Conservation (phyloP, 1,140 invertebrate genomes). For the Maconellicoccus hirsutus region DNA sequence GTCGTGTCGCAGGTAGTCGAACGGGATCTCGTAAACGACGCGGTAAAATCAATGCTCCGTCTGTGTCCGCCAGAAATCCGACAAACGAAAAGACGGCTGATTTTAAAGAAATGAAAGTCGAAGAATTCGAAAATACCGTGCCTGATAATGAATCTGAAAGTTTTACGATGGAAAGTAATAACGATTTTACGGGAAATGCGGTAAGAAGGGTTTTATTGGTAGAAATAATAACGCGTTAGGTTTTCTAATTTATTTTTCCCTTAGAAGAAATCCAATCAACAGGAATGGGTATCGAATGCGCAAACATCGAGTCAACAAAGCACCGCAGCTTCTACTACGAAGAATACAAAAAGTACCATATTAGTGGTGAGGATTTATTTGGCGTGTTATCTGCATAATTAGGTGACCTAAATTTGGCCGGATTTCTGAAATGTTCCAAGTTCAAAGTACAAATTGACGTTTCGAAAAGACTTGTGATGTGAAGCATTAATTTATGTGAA, state of each 20-base stretch:
- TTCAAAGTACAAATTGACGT: too few relatives aligned
- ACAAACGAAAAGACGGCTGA: not conserved
- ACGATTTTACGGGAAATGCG: not conserved
- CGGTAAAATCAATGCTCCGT: not conserved
- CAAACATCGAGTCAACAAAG: not conserved
- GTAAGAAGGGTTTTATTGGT: too few relatives aligned
- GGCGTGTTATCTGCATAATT: not conserved
- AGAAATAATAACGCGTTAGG: too few relatives aligned
- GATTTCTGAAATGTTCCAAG: too few relatives aligned
- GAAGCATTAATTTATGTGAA: too few relatives aligned
- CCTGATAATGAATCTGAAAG: not conserved
- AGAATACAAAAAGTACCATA: not conserved
- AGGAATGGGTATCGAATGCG: not conserved
- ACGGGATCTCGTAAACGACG: slow-evolving; percentile 6
- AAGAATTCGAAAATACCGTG: not conserved
- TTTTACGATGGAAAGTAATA: not conserved
- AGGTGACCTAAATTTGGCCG: too few relatives aligned
- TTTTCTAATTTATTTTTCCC: not conserved
- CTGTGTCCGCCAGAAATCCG: not conserved
- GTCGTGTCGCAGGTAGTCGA: not conserved
- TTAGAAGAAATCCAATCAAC: not conserved
- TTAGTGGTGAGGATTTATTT: not conserved
- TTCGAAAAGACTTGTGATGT: too few relatives aligned
- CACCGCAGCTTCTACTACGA: not conserved
- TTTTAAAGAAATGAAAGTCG: not conserved